Base-by-base conservation (phyloP, 1,140 invertebrate genomes). In the Cephus cinctus region DNA sequence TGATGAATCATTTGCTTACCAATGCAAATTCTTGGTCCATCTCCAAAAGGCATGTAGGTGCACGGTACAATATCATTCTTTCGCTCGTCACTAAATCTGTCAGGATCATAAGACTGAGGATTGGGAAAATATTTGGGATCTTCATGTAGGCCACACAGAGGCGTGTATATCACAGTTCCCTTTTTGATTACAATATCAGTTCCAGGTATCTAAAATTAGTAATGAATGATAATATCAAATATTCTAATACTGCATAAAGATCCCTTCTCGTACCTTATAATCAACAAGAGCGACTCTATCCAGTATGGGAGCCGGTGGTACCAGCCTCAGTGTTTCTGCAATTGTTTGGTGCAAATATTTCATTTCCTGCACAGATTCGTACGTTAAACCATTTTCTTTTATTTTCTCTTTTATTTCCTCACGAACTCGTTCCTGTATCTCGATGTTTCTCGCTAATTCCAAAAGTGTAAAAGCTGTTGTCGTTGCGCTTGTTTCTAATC, bases 301-400 rank as follows among this genome's bases (percentile, higher is more conserved):
- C 43, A 80, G 71, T 9, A 78, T 59, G 8, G 81, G 80, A n/a
- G 83, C 78, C 4, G 79, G 73, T 4, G 81, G 81, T 54, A 72
- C 80, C 8, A 83, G 46, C 23, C 81, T 57, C 8, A 82, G 54
- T 9, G 76, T 61, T 25, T 54, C 52, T 27, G 41, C 44, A 9
- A 54, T 54, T 4, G 50, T 32, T 47, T 50, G 47, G 20, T 31
- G 38, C 0, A 54, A 22, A 30, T 54, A 54, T 30, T 50, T 54
- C 52, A 54, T 54, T 2, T 54, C 32, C 9, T 35, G n/a, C 3
- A 54, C 16, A 5, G 49, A n/a, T 19, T 52, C 45, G 16, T 52
- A 47, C 11, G 40, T 43, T 5, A 56, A 18, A 16, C 31, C 40
- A 36, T 39, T 19, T 12, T 40, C 32, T 19, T 36, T 48, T 5